Conservation (phyloP, 2,113 vertebrate genomes). For the Lates calcarifer region DNA sequence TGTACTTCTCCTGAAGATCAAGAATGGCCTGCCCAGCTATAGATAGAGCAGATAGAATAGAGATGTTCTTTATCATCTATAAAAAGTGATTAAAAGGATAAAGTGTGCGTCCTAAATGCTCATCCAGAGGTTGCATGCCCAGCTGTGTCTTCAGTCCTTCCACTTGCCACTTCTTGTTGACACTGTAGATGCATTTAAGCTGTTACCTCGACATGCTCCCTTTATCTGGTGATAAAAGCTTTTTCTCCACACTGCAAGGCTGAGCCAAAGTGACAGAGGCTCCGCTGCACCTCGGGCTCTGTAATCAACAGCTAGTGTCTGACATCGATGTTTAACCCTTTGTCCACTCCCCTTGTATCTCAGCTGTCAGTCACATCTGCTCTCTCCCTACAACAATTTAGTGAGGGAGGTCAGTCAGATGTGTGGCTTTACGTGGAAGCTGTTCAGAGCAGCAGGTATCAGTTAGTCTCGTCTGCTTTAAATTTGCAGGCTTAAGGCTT, state of each 20-base stretch:
- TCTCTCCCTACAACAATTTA: conserved; percentile 16
- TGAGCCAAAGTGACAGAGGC: conserved; percentile 59
- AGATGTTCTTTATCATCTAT: neutral
- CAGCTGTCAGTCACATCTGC: conserved; percentile 35
- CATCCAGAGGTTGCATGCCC: conserved; percentile 12
- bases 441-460: neutral
- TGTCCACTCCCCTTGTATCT: conserved; percentile 10
- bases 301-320: conserved; percentile 51
- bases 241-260: conserved; percentile 22
- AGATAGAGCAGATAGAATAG: too few relatives aligned
- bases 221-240: conserved; percentile 69
- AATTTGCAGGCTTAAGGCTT: neutral
- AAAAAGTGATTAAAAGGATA: neutral
- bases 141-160: neutral
- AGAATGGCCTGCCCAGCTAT: too few relatives aligned
- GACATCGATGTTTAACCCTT: conserved; percentile 55
- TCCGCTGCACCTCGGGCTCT: conserved; percentile 40
- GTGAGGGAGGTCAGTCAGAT: conserved; percentile 13
- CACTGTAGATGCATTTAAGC: conserved; percentile 40
- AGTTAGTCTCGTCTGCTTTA: neutral
- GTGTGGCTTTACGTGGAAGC: conserved; percentile 6
- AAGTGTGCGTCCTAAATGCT: conserved; percentile 2
- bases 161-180: conserved; percentile 28
- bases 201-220: conserved; percentile 38
- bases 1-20: too few relatives aligned